Base-by-base conservation (phyloP, 2,113 vertebrate species). In the Coryphaenoides rupestris region DNA sequence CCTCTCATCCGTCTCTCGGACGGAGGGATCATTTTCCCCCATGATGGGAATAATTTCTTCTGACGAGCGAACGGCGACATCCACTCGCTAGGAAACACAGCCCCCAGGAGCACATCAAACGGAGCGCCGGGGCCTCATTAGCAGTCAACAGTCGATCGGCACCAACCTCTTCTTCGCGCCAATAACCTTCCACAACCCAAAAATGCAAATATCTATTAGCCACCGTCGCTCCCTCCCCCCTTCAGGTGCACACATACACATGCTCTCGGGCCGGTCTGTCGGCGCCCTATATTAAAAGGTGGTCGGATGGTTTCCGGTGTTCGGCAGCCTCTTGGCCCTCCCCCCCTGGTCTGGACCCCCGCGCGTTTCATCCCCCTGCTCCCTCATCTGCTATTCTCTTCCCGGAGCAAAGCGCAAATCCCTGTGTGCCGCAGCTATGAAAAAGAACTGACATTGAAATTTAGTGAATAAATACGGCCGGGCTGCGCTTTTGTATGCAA, bases 391-490 rank as follows among this genome's bases (percentile, higher is more conserved):
- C 28, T 22, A 33, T 63, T 72, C 55, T 67, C 47, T 21, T 62
- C 64, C 57, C 56, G 21, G 62, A 78, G 60, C 63, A 50, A n/a
- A 68, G 59, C 66, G 66, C 69, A 80, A 66, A 78, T 83, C 60
- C 70, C 65, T 40, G 40, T 70, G 58, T 67, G 65, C 66, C 55
- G 55, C 60, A n/a, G n/a, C 58, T 24, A 47, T 72, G 61, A 72
- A 80, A 81, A 57, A 75, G 63, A 78, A 77, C 49, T 65, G 75
- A 74, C 73, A 80, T 33, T 63, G 40, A 78, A 75, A 85, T 79
- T 77, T 85, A 69, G 72, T 81, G 64, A 68, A 84, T 86, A 86
- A 81, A 84, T 77, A 77, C 72, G 60, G 73, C 69, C 62, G 21
- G 53, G 58, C 72, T 53, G 50, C 3, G 26, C 60, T 75, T 84